Evolutionary conservation across 2,113 vertebrate species (phyloP), one percentile per base, ranked within the genome.

Genomic region (Eudyptes chrysolophus): DNA sequence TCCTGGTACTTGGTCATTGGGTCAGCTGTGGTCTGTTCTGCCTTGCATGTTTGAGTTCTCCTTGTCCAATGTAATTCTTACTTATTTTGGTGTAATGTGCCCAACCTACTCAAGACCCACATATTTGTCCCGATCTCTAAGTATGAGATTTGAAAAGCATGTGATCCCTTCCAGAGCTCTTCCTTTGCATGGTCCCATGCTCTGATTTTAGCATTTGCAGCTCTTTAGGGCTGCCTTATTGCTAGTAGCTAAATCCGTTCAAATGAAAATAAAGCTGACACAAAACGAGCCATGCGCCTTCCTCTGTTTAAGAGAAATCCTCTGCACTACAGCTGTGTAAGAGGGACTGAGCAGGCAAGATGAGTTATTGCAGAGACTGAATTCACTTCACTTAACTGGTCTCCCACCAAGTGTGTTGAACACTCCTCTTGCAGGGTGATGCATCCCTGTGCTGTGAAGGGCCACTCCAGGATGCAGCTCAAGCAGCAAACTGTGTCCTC

Each of bases 371-470:
- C 42, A 58, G 52, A 55, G n/a, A 16, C 38, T 9, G 13, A 72
- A 71, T 78, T 75, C 38, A 19, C 25, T 69, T 71, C 34, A 21
- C 18, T 36, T 57, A 52, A 42, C 34, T 7, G 21, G 13, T 38
- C 30, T 79, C 55, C 20, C 19, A 52, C 17, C 49, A 46, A n/a
- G 38, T 46, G 76, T 44, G 60, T 13, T 6, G 2, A 25, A 24
- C 2, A 1, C 26, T 52, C n/a, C 48, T 74, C 24, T 74, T 40
- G 26, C 1, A 5, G 64, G 25, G 26, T 51, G 52, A 46, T 7
- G 19, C 15, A 24, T 75, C 20, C 18, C 32, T 0, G 0, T 78
- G 46, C 49, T 86, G 44, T 0, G 0, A 25, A 16, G 5, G 0
- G 30, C 32, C 9, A 0, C 58, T 87, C 17, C 40, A 16, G 44